These are phyloP conservation scores for Eumaeus atala DNA, from an alignment of 1,140 invertebrate genomes.

Conservation along the genomic window DNA sequence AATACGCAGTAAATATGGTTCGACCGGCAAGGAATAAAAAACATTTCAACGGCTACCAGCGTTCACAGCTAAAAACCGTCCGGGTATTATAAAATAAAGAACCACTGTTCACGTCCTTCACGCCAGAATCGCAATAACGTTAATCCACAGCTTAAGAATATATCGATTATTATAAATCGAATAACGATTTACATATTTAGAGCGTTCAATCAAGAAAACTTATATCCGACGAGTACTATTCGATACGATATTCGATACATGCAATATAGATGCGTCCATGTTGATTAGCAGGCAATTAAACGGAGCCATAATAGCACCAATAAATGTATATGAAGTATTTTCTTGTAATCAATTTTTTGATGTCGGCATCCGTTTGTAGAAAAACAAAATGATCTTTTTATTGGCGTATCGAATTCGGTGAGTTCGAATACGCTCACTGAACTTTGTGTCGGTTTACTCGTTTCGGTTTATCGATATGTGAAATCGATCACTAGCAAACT, in stretches of 20 bases:
- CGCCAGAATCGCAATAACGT: not conserved
- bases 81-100: constrained; percentile 5
- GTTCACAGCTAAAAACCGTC: not conserved
- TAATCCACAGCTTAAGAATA: not conserved
- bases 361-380: constrained; percentile 8
- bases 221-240: not conserved
- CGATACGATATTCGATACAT: not conserved
- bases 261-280: constrained; percentile 10
- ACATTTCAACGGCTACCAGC: too few relatives aligned
- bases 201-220: constrained; percentile 1
- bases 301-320: constrained; percentile 9
- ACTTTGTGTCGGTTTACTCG: constrained; percentile 6
- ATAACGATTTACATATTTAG: constrained; percentile 9
- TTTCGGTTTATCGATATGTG: constrained; percentile 7
- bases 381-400: constrained; percentile 10
- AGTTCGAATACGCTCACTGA: constrained; percentile 18
- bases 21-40: not conserved
- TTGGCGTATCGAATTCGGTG: constrained; percentile 18
- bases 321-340: constrained; percentile 12
- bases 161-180: constrained; percentile 5
- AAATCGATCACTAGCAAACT: not conserved
- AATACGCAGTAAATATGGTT: not conserved
- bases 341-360: constrained; percentile 9
- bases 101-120: constrained; percentile 5
- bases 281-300: constrained; percentile 11